A percentile compares a stretch with the other conserved stretches of the same genome.
phyloP scores from a whole-genome alignment of 2,888 invertebrate species.

The Parnassius mnemosyne region DNA sequence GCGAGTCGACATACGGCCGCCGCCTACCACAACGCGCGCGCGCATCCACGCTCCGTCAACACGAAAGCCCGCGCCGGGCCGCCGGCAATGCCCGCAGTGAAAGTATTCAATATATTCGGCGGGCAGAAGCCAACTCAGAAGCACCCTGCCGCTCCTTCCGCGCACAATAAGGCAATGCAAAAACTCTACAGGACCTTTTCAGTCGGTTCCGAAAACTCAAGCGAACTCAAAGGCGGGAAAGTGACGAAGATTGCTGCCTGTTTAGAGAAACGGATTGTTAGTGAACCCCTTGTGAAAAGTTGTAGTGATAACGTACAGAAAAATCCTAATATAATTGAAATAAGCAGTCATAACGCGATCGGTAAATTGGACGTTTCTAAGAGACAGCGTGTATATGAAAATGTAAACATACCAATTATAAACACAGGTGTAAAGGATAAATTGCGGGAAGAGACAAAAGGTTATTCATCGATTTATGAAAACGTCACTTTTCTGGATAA shows the following conservation, averaged over 20 bases:
- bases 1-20: slow-evolving; percentile 64
- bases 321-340: slow-evolving; percentile 53
- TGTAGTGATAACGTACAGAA: slow-evolving; percentile 69
- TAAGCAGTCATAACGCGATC: slow-evolving; percentile 1
- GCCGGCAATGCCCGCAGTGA: slow-evolving; percentile 79
- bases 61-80: slow-evolving; percentile 58
- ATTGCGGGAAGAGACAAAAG: slow-evolving; percentile 67
- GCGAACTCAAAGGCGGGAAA: slow-evolving; percentile 68
- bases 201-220: slow-evolving; percentile 60
- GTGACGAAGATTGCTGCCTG: slow-evolving; percentile 74
- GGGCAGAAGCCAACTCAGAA: slow-evolving; percentile 77
- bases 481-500: slow-evolving; percentile 70
- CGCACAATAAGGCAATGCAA: slow-evolving; percentile 65
- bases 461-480: slow-evolving; percentile 72
- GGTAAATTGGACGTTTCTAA: slow-evolving; percentile 49
- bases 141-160: slow-evolving; percentile 56
- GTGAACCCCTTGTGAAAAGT: slow-evolving; percentile 57
- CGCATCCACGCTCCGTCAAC: slow-evolving; percentile 68
- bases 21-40: slow-evolving; percentile 73
- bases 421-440: slow-evolving; percentile 37
- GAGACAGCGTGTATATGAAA: slow-evolving; percentile 67
- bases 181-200: slow-evolving; percentile 78
- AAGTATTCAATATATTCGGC: slow-evolving; percentile 79
- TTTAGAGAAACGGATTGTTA: slow-evolving; percentile 64
- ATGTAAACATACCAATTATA: slow-evolving; percentile 64